Evolutionary conservation across 2,113 vertebrate genomes (phyloP), one percentile per base, ranked within the genome.

Genomic region (Marmota flaviventris): DNA sequence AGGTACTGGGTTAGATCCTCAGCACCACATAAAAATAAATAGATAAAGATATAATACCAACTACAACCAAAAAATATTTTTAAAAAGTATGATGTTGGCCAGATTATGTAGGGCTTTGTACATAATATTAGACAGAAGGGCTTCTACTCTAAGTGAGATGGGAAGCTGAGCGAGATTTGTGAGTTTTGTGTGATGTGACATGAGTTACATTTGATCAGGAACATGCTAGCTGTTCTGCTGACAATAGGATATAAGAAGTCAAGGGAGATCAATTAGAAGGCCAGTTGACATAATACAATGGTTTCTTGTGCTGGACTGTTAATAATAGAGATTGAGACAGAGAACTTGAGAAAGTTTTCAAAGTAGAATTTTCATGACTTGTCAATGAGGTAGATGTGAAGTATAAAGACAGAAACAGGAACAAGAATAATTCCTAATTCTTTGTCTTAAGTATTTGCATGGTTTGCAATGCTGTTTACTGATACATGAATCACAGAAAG

Each of bases 361-460:
- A 79, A 78, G 10, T 78, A 88, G 32, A 87, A 75, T 91, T 93
- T 87, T 37, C 14, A 34, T 75, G 69, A 93, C 16, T 91, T 91
- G 12, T 53, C 65, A 63, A 56, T 63, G 82, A 67, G 58, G 56
- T 91, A 27, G 5, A 51, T 34, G 39, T 72, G 25, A 79, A 91
- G 20, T 27, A 63, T 63, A 90, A 93, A 58, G n/a, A 82, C 75
- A 39, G 9, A 91, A 65, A 85, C 8, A 77, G 69, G 39, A 73
- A 76, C 2, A 85, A 82, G 32, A 89, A 25, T 63, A 77, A 77
- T 42, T 85, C 37, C 42, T 92, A 56, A 11, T 77, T 83, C 81
- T 93, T 89, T 82, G 4, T 81, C 58, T 72, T 58, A 61, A 56
- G 25, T 51, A 61, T 77, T 96, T 89, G 32, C 29, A 42, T 37